Base-by-base conservation (phyloP, 2,888 invertebrate species). In the Mylabris sibirica region DNA sequence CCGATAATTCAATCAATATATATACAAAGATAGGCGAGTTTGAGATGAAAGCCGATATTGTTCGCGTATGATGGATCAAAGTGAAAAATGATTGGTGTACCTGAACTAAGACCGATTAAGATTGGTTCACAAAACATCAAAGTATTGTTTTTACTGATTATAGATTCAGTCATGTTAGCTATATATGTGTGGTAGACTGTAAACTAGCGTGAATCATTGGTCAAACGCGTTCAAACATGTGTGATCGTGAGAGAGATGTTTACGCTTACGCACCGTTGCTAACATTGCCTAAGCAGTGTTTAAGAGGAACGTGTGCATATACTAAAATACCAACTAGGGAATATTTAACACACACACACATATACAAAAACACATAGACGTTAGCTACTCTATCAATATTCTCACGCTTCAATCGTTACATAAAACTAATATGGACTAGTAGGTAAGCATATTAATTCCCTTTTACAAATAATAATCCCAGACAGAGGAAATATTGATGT, bases 61-160 rank as follows among this genome's bases (percentile, higher is more conserved):
- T 71, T 71, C 67, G 69, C 71, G 69, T 69, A 66, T 71, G 71
- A 71, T 1, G 60, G 71, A 71, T 71, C 71, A 71, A 71, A 71
- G 71, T 38, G 69, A 66, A 65, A 67, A 65, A 38, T 17, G 70
- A 67, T 70, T 70, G 68, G 63, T 64, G 44, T 44, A 44, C 44
- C 59, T 59, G 17, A 72, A 73, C 75, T 76, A 76, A 76, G 76
- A 76, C 75, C 74, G 64, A 76, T 76, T 76, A 76, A 75, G 76
- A 75, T 66, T 76, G 76, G 75, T 76, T 76, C 75, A 76, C 72
- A 75, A 75, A 73, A 76, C 76, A 75, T 76, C 76, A 76, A 76
- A 76, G 76, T 76, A 75, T 75, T 76, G 73, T 76, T 72, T 74
- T 67, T 71, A 60, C 20, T n/a, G 72, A 63, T 75, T 72, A 76